phyloP scores from a whole-genome alignment of 2,797 vertebrate genomes.

The Caiman crocodilus region DNA sequence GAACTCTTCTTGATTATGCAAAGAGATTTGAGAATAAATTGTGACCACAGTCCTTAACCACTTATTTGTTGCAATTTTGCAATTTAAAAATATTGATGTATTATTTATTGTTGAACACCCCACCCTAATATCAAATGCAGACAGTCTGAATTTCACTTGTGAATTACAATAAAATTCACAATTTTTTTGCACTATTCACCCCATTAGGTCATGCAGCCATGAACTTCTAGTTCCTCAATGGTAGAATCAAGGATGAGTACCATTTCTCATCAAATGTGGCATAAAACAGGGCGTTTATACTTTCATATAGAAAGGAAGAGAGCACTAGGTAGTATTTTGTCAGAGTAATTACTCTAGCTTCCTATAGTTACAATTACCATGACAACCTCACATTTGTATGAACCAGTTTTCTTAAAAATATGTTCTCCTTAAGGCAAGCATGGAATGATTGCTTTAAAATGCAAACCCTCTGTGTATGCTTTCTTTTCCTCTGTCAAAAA shows the following conservation, averaged over 20 bases:
- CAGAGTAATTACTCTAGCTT: constrained; percentile 60
- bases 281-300: constrained; percentile 41
- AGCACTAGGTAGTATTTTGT: constrained; percentile 56
- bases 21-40: background rate
- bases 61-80: constrained; percentile 15
- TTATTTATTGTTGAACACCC: background rate
- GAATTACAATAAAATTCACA: background rate
- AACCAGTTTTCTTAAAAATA: constrained; percentile 57
- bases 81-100: background rate
- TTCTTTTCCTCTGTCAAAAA: constrained; percentile 14
- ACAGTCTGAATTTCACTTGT: constrained; percentile 7
- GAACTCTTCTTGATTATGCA: background rate
- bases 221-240: background rate
- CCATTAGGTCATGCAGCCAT: background rate
- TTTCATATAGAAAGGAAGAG: constrained; percentile 13
- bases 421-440: constrained; percentile 49
- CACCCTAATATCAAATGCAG: background rate
- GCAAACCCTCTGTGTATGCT: background rate
- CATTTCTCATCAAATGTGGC: background rate
- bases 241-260: background rate
- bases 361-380: constrained; percentile 64
- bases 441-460: constrained; percentile 28
- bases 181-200: background rate
- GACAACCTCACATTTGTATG: constrained; percentile 61
- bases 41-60: background rate